Conservation (phyloP, 2,797 vertebrate genomes). For the Sylvilagus floridanus region DNA sequence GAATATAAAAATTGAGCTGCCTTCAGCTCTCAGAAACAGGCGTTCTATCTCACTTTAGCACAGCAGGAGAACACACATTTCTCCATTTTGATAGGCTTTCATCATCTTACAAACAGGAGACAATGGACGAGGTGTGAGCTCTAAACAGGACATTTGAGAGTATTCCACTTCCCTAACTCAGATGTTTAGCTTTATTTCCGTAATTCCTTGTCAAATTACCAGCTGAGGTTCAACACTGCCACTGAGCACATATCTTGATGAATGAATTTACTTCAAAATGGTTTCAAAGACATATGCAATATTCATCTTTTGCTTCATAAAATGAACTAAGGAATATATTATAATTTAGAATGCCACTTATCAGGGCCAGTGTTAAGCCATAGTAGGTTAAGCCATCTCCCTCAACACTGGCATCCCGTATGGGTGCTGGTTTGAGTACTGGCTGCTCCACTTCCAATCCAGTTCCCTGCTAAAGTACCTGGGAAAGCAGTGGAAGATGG, state of each 20-base stretch:
- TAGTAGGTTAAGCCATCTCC: too few species aligned
- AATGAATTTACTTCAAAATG: constrained; percentile 20
- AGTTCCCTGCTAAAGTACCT: too few species aligned
- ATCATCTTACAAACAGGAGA: constrained; percentile 39
- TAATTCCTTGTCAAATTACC: background rate
- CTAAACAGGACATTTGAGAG: background rate
- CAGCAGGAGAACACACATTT: constrained; percentile 37
- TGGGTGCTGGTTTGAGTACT: too few species aligned
- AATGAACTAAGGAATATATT: constrained; percentile 25
- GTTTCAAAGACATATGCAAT: background rate
- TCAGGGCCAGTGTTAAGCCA: background rate
- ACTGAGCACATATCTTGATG: background rate
- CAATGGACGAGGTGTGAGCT: background rate
- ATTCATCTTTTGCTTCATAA: constrained; percentile 5
- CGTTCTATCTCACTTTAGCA: background rate
- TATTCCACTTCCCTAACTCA: background rate
- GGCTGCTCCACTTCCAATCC: too few species aligned
- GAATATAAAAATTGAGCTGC: background rate
- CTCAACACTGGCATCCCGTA: too few species aligned
- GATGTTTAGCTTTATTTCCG: background rate
- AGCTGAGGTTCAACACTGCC: background rate
- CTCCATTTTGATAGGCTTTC: constrained; percentile 39
- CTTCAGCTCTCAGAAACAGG: constrained; percentile 9
- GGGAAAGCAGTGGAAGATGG: too few species aligned
- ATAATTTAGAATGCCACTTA: constrained; percentile 26